These are phyloP conservation scores for Cydia strobilella DNA, from an alignment of 1,140 invertebrate genomes.

Conservation along the genomic window DNA sequence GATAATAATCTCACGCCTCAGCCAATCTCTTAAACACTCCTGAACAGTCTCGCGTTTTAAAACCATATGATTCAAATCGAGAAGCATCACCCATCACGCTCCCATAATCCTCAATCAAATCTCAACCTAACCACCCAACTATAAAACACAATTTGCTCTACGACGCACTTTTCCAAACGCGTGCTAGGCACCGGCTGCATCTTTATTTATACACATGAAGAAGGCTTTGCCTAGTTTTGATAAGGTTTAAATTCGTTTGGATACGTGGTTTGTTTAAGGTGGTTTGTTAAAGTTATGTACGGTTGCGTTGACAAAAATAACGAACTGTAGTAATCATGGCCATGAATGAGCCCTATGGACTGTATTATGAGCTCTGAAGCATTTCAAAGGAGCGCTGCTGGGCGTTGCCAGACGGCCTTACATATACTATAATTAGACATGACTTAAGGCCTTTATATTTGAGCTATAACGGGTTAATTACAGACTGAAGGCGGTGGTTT, in stretches of 20 bases:
- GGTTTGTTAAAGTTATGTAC: slow-evolving; percentile 55
- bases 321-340: slow-evolving; percentile 62
- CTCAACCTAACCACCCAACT: background rate
- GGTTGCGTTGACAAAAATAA: slow-evolving; percentile 80
- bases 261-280: background rate
- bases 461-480: background rate
- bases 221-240: background rate
- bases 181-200: background rate
- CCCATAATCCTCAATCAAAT: slow-evolving; percentile 7
- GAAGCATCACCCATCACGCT: slow-evolving; percentile 25
- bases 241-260: background rate
- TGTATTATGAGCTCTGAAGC: slow-evolving; percentile 59
- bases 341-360: slow-evolving; percentile 53
- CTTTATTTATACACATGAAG: background rate
- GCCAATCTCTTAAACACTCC: background rate
- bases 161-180: slow-evolving; percentile 11
- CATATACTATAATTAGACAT: background rate
- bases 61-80: slow-evolving; percentile 20
- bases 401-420: slow-evolving; percentile 37
- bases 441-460: background rate
- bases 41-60: background rate
- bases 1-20: background rate
- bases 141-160: slow-evolving; percentile 15
- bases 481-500: background rate
- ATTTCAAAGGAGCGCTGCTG: slow-evolving; percentile 58